A percentile compares a stretch with the other conserved stretches of the same genome.
These are phyloP conservation scores for Rhinophrynus dorsalis DNA, from an alignment of 2,797 vertebrate species.

Conservation along the genomic window DNA sequence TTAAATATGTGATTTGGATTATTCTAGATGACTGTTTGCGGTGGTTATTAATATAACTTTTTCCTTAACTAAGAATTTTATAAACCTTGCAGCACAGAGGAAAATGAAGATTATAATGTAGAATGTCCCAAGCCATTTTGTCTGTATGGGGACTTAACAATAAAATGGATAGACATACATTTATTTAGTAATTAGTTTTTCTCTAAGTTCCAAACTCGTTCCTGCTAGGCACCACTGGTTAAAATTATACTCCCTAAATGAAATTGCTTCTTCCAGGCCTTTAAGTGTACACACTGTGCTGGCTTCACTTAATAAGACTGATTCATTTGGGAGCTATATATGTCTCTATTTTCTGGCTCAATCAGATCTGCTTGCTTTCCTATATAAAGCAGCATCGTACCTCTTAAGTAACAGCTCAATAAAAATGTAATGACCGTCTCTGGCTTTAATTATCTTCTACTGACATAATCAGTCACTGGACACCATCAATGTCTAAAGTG, in stretches of 20 bases:
- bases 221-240: not conserved
- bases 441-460: slow-evolving; percentile 35
- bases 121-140: too few species aligned
- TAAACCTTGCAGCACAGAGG: not conserved
- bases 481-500: slow-evolving; percentile 27
- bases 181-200: slow-evolving; percentile 7
- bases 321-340: slow-evolving; percentile 30
- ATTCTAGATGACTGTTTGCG: too few species aligned
- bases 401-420: slow-evolving; percentile 19
- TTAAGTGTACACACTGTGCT: slow-evolving; percentile 23
- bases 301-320: slow-evolving; percentile 20
- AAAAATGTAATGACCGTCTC: slow-evolving; percentile 8
- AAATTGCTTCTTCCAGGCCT: slow-evolving; percentile 17
- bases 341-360: slow-evolving; percentile 14
- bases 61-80: too few species aligned
- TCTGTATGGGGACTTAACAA: not conserved
- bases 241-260: slow-evolving; percentile 13
- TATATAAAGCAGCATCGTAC: slow-evolving; percentile 16
- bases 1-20: too few species aligned
- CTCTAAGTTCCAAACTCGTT: not conserved
- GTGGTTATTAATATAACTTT: too few species aligned
- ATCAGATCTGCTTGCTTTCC: slow-evolving; percentile 17
- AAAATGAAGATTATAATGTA: too few species aligned
- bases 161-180: not conserved
- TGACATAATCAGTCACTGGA: slow-evolving; percentile 37